These are phyloP conservation scores for Sitobion miscanthi DNA, from an alignment of 1,140 invertebrate genomes.

Conservation along the genomic window DNA sequence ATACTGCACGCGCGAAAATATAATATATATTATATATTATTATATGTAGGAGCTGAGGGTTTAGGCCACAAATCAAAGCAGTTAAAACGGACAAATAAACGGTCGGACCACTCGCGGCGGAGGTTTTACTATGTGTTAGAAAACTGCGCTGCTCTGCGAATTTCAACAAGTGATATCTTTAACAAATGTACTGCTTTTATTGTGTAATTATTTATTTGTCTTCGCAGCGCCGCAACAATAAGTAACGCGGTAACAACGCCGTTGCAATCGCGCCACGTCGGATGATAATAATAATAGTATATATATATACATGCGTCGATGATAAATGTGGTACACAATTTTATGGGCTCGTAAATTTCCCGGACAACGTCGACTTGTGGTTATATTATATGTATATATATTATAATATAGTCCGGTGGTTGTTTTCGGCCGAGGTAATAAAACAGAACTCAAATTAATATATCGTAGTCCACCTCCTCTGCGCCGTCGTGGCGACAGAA, in stretches of 20 bases:
- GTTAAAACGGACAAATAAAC: conserved; percentile 17
- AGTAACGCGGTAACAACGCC: conserved; percentile 35
- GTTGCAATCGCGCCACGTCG: background rate
- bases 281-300: background rate
- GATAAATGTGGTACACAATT: conserved; percentile 35
- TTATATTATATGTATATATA: background rate
- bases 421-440: background rate
- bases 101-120: background rate
- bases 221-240: conserved; percentile 4
- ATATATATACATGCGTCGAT: background rate
- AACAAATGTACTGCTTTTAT: conserved; percentile 8
- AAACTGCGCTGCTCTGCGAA: conserved; percentile 10
- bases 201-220: conserved; percentile 30
- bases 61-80: conserved; percentile 16
- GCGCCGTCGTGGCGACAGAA: background rate
- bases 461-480: background rate
- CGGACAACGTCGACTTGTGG: background rate
- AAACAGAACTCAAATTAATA: conserved; percentile 17
- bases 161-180: conserved; percentile 36
- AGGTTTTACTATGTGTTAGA: conserved; percentile 24
- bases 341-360: conserved; percentile 40
- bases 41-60: background rate
- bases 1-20: background rate
- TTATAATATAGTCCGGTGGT: background rate
- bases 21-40: background rate